Base-by-base conservation (phyloP, 2,113 vertebrate genomes). In the Eudorcas thomsonii region DNA sequence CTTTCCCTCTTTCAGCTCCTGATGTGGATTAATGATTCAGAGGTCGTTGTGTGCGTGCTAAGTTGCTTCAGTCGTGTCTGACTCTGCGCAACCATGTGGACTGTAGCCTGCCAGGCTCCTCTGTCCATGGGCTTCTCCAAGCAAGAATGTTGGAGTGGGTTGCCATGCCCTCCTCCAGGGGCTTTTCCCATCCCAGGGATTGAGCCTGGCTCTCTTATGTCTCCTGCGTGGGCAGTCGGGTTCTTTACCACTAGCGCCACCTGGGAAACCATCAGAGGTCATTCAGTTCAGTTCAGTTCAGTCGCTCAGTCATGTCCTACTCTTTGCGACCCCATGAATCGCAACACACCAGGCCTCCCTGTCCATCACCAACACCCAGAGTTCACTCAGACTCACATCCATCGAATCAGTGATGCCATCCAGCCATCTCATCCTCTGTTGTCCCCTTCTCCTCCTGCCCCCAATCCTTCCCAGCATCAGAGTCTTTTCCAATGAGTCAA, bases 141-240 rank as follows among this genome's bases (percentile, higher is more conserved):
- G 67, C 67, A 71, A 39, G n/a, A 71, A 71, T 39, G n/a, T 36
- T 71, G 67, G 19, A 71, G 67, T 39, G 67, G 19, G 9, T 71
- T 36, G 67, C 19, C 67, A 23, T 39, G n/a, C n/a, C 67, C 67
- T 23, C 23, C 19, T 39, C 67, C 67, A 39, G 19, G n/a, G 62
- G 67, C 39, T 71, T 39, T 71, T 71, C 67, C 67, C 67, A 39
- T 23, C n/a, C 67, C 19, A 39, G n/a, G 67, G 67, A 12, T 6
- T 23, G n/a, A 39, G 23, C 67, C n/a, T 71, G 67, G n/a, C 67
- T 71, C 10, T 71, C n/a, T 39, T 71, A 23, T 71, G 10, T 71
- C 67, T 39, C 19, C 5, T 39, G n/a, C n/a, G 3, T 12, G 11
- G n/a, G 67, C n/a, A 71, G 10, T 39, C 5, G 0, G 10, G 19